Base-by-base conservation (phyloP, 1,140 invertebrate genomes). In the Caerostris extrusa region DNA sequence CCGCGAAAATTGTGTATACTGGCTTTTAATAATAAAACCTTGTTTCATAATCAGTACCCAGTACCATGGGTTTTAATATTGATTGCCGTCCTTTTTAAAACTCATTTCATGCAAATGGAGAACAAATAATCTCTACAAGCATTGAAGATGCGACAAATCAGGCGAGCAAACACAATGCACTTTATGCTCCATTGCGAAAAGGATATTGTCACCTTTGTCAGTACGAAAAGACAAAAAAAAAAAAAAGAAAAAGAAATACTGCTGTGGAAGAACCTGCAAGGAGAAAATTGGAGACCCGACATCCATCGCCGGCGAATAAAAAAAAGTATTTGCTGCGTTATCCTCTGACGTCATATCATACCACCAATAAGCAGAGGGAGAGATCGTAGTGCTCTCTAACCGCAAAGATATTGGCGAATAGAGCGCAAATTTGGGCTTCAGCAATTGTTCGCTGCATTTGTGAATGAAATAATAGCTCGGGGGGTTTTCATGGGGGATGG, bases 321-420 rank as follows among this genome's bases (percentile, higher is more conserved):
- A 77, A 77, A 77, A 77, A 53, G 69, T 77, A 77, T 77, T 77
- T 34, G 69, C 69, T 34, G 69, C 69, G 19, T 77, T 50, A 77
- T 77, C 69, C 69, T 64, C 53, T 93, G 92, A 93, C 92, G 92
- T 93, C 92, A 93, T 71, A 81, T 60, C 67, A 89, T 57, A 64
- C 92, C 92, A 14, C 92, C 92, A 93, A 93, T 93, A 93, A 93
- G 85, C 92, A 69, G 92, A 82, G n/a, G 82, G 85, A 56, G 81
- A 88, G 82, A 86, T 89, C 71, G 64, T 82, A 53, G 85, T 60
- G 85, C 92, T 93, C 92, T 81, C 85, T 93, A 93, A 93, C 92
- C 92, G 86, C 92, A 93, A 93, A 93, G 92, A 93, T 93, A 93
- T 93, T 93, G 92, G 92, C 92, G 92, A 89, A 93, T 93, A 93